phyloP scores from a whole-genome alignment of 2,113 vertebrate species.

The Halcyon senegalensis region DNA sequence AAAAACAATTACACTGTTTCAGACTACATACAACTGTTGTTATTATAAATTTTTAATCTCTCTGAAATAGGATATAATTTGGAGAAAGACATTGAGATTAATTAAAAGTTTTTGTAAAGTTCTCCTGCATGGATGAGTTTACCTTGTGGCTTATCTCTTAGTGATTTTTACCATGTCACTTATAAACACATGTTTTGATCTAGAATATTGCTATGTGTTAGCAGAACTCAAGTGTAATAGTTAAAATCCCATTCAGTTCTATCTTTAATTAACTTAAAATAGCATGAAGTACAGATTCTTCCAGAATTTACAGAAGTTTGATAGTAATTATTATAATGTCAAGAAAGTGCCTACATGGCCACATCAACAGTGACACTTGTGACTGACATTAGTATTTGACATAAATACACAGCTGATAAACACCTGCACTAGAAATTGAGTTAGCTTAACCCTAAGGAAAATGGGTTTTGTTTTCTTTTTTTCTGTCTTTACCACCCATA shows the following conservation, averaged over 20 bases:
- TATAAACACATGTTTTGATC: not conserved
- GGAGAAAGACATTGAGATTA: not conserved
- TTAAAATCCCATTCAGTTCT: not conserved
- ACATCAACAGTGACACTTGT: not conserved
- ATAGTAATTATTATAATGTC: not conserved
- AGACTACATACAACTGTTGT: not conserved
- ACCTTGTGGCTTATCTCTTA: not conserved
- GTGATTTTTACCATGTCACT: not conserved
- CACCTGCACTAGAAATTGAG: not conserved
- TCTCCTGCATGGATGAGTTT: not conserved
- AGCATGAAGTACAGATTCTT: not conserved
- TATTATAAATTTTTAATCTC: not conserved
- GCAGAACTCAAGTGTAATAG: not conserved
- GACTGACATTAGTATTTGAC: not conserved
- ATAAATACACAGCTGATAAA: not conserved
- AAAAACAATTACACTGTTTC: not conserved
- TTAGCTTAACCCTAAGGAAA: not conserved
- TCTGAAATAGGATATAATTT: not conserved
- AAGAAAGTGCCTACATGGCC: not conserved
- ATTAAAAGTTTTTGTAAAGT: not conserved
- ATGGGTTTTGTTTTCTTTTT: not conserved
- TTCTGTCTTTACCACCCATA: not conserved
- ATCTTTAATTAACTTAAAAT: not conserved
- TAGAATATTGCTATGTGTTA: not conserved
- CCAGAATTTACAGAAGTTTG: not conserved